phyloP scores from a whole-genome alignment of 2,888 invertebrate genomes.

The Drosophila fulvimacula region DNA sequence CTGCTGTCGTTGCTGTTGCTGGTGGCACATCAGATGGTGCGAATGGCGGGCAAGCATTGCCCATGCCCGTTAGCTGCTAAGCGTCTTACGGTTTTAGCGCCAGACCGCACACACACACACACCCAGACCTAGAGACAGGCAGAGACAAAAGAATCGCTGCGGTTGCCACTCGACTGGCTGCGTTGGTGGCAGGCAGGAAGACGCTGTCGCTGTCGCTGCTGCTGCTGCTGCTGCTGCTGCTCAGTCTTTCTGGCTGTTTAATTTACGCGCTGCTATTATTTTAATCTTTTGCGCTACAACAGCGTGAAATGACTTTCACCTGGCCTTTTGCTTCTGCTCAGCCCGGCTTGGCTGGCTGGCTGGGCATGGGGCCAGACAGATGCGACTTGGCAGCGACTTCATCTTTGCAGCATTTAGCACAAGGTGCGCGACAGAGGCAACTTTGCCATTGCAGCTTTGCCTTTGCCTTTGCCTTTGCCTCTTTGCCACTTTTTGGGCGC shows the following conservation, averaged over 20 bases:
- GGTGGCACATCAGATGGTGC: constrained; percentile 54
- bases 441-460: constrained; percentile 27
- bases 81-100: constrained; percentile 68
- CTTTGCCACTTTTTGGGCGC: constrained; percentile 50
- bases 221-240: background rate
- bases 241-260: constrained; percentile 64
- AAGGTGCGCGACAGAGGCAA: constrained; percentile 5
- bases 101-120: constrained; percentile 41
- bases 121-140: constrained; percentile 3
- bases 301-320: constrained; percentile 82
- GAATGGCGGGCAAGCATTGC: constrained; percentile 53
- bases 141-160: constrained; percentile 51
- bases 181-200: background rate
- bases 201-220: background rate
- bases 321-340: constrained; percentile 56
- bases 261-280: constrained; percentile 82
- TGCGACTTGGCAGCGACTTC: constrained; percentile 15
- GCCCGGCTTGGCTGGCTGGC: background rate
- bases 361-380: background rate
- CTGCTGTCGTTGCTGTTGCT: constrained; percentile 23
- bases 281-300: constrained; percentile 81
- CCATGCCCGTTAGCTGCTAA: constrained; percentile 60
- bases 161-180: constrained; percentile 68
- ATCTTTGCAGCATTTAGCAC: constrained; percentile 67
- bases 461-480: constrained; percentile 23